phyloP scores from a whole-genome alignment of 1,140 invertebrate genomes.

The Tenebrio molitor region DNA sequence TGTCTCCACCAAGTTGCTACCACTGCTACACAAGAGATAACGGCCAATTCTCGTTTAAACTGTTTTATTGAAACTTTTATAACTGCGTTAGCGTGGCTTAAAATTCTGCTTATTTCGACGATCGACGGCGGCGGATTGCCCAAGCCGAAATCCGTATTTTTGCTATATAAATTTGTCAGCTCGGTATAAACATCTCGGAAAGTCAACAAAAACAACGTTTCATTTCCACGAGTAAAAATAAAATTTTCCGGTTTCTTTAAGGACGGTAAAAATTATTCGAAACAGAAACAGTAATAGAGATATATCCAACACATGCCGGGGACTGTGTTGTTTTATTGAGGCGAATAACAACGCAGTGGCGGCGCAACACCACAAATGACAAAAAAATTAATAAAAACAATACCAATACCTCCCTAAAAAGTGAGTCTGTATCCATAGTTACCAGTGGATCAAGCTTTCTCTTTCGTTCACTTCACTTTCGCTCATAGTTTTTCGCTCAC shows the following conservation, averaged over 20 bases:
- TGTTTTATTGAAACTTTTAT: slow-evolving; percentile 27
- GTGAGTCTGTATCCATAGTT: no score
- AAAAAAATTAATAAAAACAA: no score
- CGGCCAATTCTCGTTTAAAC: slow-evolving; percentile 28
- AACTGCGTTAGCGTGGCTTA: neutral
- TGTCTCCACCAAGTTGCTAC: slow-evolving; percentile 56
- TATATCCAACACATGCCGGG: slow-evolving; percentile 47
- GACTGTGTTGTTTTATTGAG: neutral
- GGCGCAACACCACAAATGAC: neutral
- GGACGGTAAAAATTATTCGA: slow-evolving; percentile 44
- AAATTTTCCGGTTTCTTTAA: slow-evolving; percentile 48
- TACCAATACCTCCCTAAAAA: no score
- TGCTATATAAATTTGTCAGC: slow-evolving; percentile 52
- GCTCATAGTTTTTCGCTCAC: no score
- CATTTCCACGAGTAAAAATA: slow-evolving; percentile 33
- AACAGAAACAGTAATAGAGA: slow-evolving; percentile 50
- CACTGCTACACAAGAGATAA: slow-evolving; percentile 54
- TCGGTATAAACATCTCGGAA: slow-evolving; percentile 43
- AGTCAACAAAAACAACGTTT: slow-evolving; percentile 47
- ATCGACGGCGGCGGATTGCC: neutral
- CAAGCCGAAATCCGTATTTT: neutral
- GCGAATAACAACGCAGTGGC: neutral
- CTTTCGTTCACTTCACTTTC: no score
- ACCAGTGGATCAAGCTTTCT: no score
- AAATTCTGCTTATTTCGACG: slow-evolving; percentile 6